Evolutionary conservation across 1,140 invertebrate genomes (phyloP).

Genomic region (Danaus melanippus): DNA sequence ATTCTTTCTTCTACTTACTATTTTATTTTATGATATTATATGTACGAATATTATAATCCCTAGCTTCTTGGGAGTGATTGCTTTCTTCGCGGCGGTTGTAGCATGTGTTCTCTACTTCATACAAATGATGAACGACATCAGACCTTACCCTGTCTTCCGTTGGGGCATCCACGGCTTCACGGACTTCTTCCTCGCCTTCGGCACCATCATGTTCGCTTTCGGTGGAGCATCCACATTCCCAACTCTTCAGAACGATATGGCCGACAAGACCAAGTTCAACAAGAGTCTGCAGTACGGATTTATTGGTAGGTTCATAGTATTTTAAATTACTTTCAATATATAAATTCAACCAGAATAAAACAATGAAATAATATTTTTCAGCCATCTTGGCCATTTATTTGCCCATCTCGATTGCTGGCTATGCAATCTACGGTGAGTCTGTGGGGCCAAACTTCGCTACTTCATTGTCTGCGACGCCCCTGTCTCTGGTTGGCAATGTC

Average conservation of each 20-base stretch:
- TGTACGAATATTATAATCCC: slow-evolving; percentile 6
- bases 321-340: slow-evolving; percentile 2
- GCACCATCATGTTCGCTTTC: slow-evolving; percentile 78
- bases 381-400: slow-evolving; percentile 75
- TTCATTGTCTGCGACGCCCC: slow-evolving; percentile 61
- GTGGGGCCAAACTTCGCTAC: slow-evolving; percentile 72
- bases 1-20: background rate
- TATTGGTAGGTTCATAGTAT: slow-evolving; percentile 44
- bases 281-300: slow-evolving; percentile 72
- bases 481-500: slow-evolving; percentile 73
- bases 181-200: slow-evolving; percentile 77
- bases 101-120: slow-evolving; percentile 75
- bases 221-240: slow-evolving; percentile 80
- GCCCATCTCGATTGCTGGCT: slow-evolving; percentile 73
- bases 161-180: slow-evolving; percentile 53
- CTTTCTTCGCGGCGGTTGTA: slow-evolving; percentile 72
- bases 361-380: slow-evolving; percentile 38
- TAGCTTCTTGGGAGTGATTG: slow-evolving; percentile 65
- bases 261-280: slow-evolving; percentile 72
- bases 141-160: slow-evolving; percentile 40
- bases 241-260: slow-evolving; percentile 81
- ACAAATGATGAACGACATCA: slow-evolving; percentile 70
- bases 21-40: background rate
- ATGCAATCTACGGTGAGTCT: slow-evolving; percentile 74
- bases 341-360: no score